Evolutionary conservation across 2,113 vertebrate species (phyloP), one percentile per base, ranked within the genome.

Genomic region (Antechinus flavipes): DNA sequence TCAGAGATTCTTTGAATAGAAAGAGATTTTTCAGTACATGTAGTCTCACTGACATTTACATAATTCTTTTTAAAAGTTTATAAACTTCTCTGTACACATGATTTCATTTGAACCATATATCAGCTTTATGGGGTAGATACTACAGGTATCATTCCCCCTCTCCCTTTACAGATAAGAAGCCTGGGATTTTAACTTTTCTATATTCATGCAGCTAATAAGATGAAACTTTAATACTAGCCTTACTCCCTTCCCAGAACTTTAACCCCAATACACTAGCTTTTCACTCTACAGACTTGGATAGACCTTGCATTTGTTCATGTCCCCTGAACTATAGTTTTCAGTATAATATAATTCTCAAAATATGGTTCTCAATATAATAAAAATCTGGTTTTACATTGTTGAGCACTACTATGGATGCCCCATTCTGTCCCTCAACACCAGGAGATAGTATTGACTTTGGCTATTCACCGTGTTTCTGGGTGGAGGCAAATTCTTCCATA

Each of bases 231-330:
- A 76, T 76, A 12, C 14, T n/a, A 76, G 61, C 14, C 30, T 76
- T 76, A 14, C 61, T n/a, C 11, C 16, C 68, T 76, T 14, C 35
- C 68, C 19, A 84, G 35, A 12, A 68, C n/a, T 84, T 19, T 84
- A 84, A 23, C n/a, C 1, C 19, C 19, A 76, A 84, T 84, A 84
- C 19, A 22, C 6, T 22, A 84, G 6, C n/a, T 84, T 84, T 84
- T 5, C n/a, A 22, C 35, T 84, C 1, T 42, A 84, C 19, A 84
- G 58, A 93, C 35, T 91, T 1, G 24, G 30, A 24, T 76, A 54
- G 49, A 50, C 49, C 52, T 52, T 49, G 92, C 92, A 90, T 97
- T 94, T 97, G 91, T 42, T 94, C 93, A 25, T 92, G 84, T 92
- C 76, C 90, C 90, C n/a, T 19, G 8, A 93, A 93, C 97, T 53